A percentile compares a stretch with the other conserved stretches of the same genome.
Conservation (phyloP, 2,888 invertebrate genomes). For the Agrochola macilenta region DNA sequence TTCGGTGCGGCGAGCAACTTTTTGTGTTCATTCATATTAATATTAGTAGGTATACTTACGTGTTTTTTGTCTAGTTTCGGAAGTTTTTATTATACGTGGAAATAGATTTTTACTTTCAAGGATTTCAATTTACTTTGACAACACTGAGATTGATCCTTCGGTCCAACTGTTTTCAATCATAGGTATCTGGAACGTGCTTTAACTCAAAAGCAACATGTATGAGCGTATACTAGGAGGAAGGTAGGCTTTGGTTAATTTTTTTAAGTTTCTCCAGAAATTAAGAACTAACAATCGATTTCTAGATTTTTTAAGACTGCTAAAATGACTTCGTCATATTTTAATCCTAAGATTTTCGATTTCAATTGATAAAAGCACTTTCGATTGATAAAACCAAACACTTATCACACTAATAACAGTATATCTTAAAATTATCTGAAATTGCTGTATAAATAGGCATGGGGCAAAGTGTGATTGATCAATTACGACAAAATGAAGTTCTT, state of each 20-base stretch:
- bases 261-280: background rate
- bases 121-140: background rate
- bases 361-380: background rate
- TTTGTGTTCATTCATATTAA: no score
- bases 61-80: no score
- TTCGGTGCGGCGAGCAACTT: no score
- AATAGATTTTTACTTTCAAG: no score
- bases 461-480: background rate
- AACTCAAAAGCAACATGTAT: background rate
- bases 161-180: background rate
- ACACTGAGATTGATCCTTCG: background rate
- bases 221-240: background rate
- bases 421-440: background rate
- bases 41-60: no score
- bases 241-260: background rate
- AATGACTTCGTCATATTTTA: background rate
- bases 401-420: background rate
- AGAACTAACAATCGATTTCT: background rate
- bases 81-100: no score
- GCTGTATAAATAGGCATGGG: slow-evolving; percentile 12
- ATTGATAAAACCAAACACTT: background rate
- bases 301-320: background rate
- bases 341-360: background rate
- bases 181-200: background rate
- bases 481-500: slow-evolving; percentile 43